Percentiles rank a stretch among this genome's conserved stretches.
phyloP scores from a whole-genome alignment of 2,113 vertebrate species.

The Theropithecus gelada region DNA sequence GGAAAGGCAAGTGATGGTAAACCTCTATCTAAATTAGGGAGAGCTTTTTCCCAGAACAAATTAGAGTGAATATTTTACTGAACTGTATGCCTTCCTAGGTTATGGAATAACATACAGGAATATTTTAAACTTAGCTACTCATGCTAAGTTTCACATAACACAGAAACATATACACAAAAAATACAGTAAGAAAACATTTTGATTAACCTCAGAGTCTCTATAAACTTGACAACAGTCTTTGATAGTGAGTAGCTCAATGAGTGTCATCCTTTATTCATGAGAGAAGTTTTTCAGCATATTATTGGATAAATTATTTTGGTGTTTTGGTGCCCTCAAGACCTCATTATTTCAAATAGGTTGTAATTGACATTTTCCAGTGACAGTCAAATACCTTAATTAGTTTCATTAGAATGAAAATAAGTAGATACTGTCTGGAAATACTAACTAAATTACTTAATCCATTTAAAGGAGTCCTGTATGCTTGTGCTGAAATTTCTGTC shows the following conservation, averaged over 20 bases:
- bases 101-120: not conserved
- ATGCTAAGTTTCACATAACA: not conserved
- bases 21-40: not conserved
- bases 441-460: conserved; percentile 37
- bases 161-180: not conserved
- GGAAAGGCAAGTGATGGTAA: not conserved
- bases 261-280: not conserved
- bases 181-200: not conserved
- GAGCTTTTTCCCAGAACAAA: not conserved
- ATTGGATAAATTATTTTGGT: not conserved
- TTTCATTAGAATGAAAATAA: conserved; percentile 60
- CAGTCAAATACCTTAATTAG: not conserved
- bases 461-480: conserved; percentile 41
- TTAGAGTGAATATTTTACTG: not conserved
- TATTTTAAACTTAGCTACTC: not conserved
- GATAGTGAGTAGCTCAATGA: not conserved
- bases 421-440: conserved; percentile 16
- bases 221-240: not conserved
- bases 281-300: not conserved
- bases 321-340: not conserved
- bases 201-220: not conserved
- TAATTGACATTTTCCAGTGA: conserved; percentile 35
- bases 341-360: conserved; percentile 3
- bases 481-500: not conserved
- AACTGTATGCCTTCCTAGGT: not conserved